Base-by-base conservation (phyloP, 2,888 invertebrate species). In the Cryptocephalus primarius region DNA sequence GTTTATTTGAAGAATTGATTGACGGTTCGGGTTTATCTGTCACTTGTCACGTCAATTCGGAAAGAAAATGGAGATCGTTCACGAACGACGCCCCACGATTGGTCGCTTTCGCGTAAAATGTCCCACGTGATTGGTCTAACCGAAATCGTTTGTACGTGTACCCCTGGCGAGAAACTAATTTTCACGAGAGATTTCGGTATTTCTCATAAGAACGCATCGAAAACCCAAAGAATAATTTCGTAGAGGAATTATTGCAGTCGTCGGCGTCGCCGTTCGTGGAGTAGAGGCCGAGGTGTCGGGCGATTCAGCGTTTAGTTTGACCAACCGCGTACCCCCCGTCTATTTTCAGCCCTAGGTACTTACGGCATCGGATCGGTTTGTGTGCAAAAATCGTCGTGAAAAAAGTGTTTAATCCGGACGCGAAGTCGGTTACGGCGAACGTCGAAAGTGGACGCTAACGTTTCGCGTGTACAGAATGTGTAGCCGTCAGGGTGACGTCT, bases 281-380 rank as follows among this genome's bases (percentile, higher is more conserved):
- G 22, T 22, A 22, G 2, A 4, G 6, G 3, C 6, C 22, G 22
- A 22, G 6, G 22, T 22, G 22, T 22, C 22, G 22, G 22, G 22
- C 22, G 22, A 6, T 22, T 22, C 6, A 22, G 22, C 6, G 22
- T 22, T 36, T 39, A 33, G 13, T 33, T 49, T 55, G 71, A 71
- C 72, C 72, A 73, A 51, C 22, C 72, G 72, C 69, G 76, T 56
- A 75, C 76, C 53, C 53, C 51, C 55, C 52, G 53, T 55, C 53
- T 55, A 55, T 53, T 55, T 55, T 79, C 80, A 79, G 79, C 79
- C 74, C 72, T 75, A 79, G 78, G 79, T 79, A 79, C 79, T 79
- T 79, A 77, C 77, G 77, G 78, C 77, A 68, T 72, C 71, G 72
- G 75, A 59, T 65, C 65, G 65, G 73, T 74, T 74, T 76, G 77